phyloP scores from a whole-genome alignment of 2,113 vertebrate genomes.

The Mirounga angustirostris region DNA sequence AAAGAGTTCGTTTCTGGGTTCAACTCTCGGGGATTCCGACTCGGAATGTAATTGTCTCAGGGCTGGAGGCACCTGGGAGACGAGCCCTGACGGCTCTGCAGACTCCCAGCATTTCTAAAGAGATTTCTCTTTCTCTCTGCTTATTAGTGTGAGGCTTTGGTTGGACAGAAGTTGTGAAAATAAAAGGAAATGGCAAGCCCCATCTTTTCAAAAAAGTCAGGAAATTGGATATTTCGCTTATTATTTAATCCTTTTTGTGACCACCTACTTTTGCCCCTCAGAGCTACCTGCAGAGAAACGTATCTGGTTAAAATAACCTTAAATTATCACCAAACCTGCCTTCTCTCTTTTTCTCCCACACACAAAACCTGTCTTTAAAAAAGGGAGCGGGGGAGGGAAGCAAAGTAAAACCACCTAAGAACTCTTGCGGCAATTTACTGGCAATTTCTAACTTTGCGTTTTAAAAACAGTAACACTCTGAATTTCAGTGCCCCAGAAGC shows the following conservation, averaged over 20 bases:
- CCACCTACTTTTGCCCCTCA: background rate
- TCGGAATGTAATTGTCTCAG: background rate
- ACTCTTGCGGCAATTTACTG: background rate
- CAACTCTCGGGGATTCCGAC: background rate
- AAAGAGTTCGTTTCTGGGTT: conserved; percentile 54
- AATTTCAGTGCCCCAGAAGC: conserved; percentile 11
- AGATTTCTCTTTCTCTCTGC: conserved; percentile 30
- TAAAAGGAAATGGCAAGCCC: conserved; percentile 46
- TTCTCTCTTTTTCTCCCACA: background rate
- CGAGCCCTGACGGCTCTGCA: background rate
- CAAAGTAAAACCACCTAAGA: conserved; percentile 14
- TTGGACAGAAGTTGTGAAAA: conserved; percentile 41
- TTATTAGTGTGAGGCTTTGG: conserved; percentile 38
- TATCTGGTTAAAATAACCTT: conserved; percentile 23
- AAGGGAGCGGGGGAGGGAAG: background rate
- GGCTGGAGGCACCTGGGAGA: conserved; percentile 59
- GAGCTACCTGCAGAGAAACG: background rate
- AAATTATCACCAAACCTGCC: background rate
- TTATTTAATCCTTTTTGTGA: background rate
- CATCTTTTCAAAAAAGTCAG: conserved; percentile 50
- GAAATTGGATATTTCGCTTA: background rate
- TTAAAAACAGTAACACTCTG: conserved; percentile 57
- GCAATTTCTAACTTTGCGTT: conserved; percentile 54
- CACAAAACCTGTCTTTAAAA: background rate
- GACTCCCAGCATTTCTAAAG: conserved; percentile 12